These are phyloP conservation scores for Okapia johnstoni DNA, from an alignment of 2,113 vertebrate genomes.

Conservation along the genomic window DNA sequence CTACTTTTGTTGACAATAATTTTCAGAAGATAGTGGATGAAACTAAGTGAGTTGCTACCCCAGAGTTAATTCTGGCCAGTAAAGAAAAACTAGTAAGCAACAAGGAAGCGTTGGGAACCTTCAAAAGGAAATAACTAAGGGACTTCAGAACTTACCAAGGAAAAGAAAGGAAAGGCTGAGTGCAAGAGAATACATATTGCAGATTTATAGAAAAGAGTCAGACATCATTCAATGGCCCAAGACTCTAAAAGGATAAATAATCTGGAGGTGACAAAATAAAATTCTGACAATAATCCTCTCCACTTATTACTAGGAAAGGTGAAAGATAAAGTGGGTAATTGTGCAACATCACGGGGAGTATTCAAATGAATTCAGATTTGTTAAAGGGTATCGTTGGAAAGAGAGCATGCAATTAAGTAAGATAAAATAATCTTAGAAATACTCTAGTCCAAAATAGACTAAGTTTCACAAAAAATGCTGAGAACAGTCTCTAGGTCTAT, in stretches of 20 bases:
- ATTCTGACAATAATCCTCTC: background rate
- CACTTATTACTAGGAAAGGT: background rate
- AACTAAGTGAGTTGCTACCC: background rate
- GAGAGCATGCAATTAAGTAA: background rate
- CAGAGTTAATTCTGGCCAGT: background rate
- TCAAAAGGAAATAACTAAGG: background rate
- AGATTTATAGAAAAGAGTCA: background rate
- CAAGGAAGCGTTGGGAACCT: background rate
- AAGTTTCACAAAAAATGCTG: background rate
- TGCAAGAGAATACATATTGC: background rate
- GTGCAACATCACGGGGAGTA: background rate
- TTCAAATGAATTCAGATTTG: background rate
- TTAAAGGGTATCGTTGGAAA: background rate
- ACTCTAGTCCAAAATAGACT: background rate
- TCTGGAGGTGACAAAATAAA: background rate
- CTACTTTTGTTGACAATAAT: background rate
- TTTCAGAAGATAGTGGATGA: background rate
- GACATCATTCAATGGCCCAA: background rate
- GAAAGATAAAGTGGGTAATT: background rate
- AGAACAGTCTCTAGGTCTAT: background rate
- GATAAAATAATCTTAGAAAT: background rate
- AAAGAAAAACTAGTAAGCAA: background rate
- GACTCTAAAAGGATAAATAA: background rate
- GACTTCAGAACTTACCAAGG: background rate
- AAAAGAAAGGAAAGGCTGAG: background rate